Evolutionary conservation across 2,113 vertebrate genomes (phyloP), one percentile per base, ranked within the genome.

Genomic region (Myocastor coypus): DNA sequence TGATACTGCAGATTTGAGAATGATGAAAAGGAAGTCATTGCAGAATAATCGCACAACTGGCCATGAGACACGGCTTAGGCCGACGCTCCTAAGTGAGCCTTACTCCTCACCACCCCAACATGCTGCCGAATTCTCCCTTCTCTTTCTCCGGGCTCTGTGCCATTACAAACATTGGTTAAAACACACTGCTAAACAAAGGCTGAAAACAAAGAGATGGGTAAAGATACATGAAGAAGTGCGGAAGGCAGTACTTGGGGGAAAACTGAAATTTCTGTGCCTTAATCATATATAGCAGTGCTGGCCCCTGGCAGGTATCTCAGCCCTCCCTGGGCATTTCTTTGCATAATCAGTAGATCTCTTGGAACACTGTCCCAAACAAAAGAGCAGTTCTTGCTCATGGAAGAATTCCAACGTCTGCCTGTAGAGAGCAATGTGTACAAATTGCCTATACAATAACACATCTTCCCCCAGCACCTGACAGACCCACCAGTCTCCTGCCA

Each of bases 331-430:
- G 68, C 68, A 57, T 66, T 89, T 42, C 14, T 91, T 71, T 80
- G 37, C 32, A 80, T 30, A 91, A 91, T 80, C 87, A 87, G 28
- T 50, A 87, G 52, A 50, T 37, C 87, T 84, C 69, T 93, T 93
- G 87, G 93, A 78, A 87, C 87, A 91, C 42, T 81, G 83, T 59
- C 78, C 26, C 77, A 59, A 91, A 87, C n/a, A 40, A 63, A 78
- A 95, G 83, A 87, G 46, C 61, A 34, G 40, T 64, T 91, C 30
- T 93, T 37, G 61, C 52, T 87, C 69, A 40, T 63, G 52, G 77
- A 93, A 90, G 82, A 87, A 71, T 61, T 83, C 63, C 52, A 95
- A 42, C 9, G 37, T 40, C 46, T 75, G 46, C 34, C 78, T 46
- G 22, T 7, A 37, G 92, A 85, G 32, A 40, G 37, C 32, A 73